phyloP scores from a whole-genome alignment of 2,797 vertebrate genomes.

The Esox masquinongy region DNA sequence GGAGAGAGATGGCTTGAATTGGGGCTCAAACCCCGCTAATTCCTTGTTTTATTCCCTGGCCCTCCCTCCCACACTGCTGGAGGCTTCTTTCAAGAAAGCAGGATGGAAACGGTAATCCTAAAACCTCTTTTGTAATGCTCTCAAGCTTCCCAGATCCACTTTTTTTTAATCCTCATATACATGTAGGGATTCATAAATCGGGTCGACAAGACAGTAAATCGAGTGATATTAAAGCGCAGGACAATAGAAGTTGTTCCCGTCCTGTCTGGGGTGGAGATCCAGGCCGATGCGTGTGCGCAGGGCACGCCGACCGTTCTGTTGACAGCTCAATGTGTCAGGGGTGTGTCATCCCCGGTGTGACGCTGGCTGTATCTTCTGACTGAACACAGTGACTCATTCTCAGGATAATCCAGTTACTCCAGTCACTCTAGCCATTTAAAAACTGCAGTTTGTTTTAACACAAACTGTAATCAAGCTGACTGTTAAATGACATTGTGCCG shows the following conservation, averaged over 20 bases:
- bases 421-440: slow-evolving; percentile 39
- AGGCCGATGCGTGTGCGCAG: background rate
- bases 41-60: slow-evolving; percentile 61
- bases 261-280: background rate
- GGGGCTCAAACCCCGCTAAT: slow-evolving; percentile 49
- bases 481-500: background rate
- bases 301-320: background rate
- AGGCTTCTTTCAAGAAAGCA: slow-evolving; percentile 75
- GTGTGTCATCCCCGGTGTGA: background rate
- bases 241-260: background rate
- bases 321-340: background rate
- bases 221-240: slow-evolving; percentile 50
- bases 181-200: slow-evolving; percentile 73
- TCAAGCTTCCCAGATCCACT: slow-evolving; percentile 70
- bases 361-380: background rate
- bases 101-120: slow-evolving; percentile 73
- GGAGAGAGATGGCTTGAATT: slow-evolving; percentile 22
- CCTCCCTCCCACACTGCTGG: slow-evolving; percentile 48
- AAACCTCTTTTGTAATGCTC: slow-evolving; percentile 73
- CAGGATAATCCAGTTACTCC: slow-evolving; percentile 48
- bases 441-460: slow-evolving; percentile 13
- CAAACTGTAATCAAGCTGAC: background rate
- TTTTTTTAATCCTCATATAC: slow-evolving; percentile 70
- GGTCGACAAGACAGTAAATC: slow-evolving; percentile 63
- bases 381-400: slow-evolving; percentile 47